Conservation (phyloP, 2,113 vertebrate genomes). For the Ctenodactylus gundi region DNA sequence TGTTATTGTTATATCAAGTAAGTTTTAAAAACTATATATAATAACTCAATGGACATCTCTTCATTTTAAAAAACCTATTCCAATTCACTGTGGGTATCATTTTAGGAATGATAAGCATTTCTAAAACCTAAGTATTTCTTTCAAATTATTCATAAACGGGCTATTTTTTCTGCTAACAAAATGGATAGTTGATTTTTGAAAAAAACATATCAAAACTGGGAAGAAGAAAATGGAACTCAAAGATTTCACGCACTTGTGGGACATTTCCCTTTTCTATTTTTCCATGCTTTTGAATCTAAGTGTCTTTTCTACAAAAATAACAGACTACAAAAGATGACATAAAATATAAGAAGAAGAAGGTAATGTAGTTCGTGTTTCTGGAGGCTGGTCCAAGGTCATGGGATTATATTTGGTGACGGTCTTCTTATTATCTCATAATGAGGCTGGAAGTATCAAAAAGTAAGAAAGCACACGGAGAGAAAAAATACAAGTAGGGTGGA, state of each 20-base stretch:
- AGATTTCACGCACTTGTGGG: not conserved
- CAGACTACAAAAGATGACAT: not conserved
- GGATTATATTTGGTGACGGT: not conserved
- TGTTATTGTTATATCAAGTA: not conserved
- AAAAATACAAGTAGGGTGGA: too few relatives aligned
- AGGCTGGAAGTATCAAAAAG: not conserved
- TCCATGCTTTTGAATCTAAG: not conserved
- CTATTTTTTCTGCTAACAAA: not conserved
- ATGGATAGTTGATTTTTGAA: not conserved
- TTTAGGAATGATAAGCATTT: not conserved
- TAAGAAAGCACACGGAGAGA: not conserved
- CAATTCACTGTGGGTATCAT: not conserved
- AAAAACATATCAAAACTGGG: not conserved
- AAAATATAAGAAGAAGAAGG: not conserved
- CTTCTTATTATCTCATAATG: not conserved
- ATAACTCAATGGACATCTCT: not conserved
- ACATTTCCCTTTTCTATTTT: not conserved
- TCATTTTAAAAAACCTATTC: not conserved
- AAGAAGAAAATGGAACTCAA: slow-evolving; percentile 21
- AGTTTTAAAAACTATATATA: not conserved
- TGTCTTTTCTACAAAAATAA: not conserved
- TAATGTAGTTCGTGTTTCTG: not conserved
- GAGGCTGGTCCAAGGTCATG: too few relatives aligned
- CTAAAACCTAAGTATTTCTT: not conserved
- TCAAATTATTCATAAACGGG: not conserved